phyloP scores from a whole-genome alignment of 2,797 vertebrate genomes.

The Sciurus vulgaris region DNA sequence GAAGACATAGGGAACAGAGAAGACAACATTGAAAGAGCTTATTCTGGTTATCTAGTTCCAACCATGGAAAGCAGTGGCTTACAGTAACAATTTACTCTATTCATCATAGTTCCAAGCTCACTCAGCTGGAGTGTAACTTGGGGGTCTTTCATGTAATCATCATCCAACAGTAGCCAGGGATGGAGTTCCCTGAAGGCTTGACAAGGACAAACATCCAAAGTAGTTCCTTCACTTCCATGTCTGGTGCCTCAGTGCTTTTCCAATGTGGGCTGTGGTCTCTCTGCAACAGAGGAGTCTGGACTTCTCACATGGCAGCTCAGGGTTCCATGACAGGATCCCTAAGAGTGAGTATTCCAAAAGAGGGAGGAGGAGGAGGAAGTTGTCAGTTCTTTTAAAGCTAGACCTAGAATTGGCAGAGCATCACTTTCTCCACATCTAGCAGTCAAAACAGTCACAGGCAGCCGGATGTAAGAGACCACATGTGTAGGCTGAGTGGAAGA shows the following conservation, averaged over 20 bases:
- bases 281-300: background rate
- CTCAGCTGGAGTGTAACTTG: background rate
- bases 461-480: background rate
- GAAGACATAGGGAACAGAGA: conserved; percentile 20
- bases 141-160: background rate
- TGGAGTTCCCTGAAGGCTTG: background rate
- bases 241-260: background rate
- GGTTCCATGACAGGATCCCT: background rate
- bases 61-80: background rate
- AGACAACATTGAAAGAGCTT: background rate
- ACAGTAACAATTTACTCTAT: background rate
- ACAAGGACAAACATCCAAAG: background rate
- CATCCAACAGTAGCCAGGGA: background rate
- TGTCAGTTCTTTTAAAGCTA: background rate
- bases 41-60: conserved; percentile 31
- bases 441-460: background rate
- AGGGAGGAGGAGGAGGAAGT: background rate
- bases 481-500: background rate
- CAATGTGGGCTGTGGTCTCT: background rate
- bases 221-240: background rate
- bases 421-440: background rate
- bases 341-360: background rate
- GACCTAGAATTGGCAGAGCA: background rate
- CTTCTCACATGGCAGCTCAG: background rate
- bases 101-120: background rate